Evolutionary conservation across 2,888 invertebrate genomes (phyloP), one percentile per base, ranked within the genome.

Genomic region (Tryphoninae sp.): DNA sequence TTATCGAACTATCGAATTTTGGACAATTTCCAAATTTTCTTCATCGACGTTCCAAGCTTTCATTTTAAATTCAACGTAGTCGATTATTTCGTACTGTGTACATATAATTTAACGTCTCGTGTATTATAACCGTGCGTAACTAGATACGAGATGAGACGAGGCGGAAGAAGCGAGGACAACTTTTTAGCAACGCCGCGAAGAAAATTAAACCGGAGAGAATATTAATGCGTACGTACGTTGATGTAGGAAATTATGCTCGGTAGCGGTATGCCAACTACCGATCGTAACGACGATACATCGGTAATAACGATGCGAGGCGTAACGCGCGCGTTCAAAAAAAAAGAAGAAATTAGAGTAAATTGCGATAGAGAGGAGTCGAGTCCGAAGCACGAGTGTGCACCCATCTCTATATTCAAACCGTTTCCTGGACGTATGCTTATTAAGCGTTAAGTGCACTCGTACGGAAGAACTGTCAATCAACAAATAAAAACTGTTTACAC

Each of bases 381-480:
- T 40, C 61, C 61, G 33, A 33, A 6, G 33, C 6, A 33, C 8
- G 19, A 19, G 19, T 19, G 19, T 8, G 2, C 19, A 16, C 11
- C 58, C 23, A 69, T 22, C 22, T 16, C 58, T 67, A 49, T 33
- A 23, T 58, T 58, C n/a, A 16, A 9, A 58, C 16, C 19, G n/a
- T 42, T 49, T 68, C 61, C 69, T 55, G 26, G 55, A 42, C 55
- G 53, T 64, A 69, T 62, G 55, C 42, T 77, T 69, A 77, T 76
- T 75, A 77, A 61, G 53, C 33, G 69, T 51, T 58, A 58, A n/a
- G 45, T 59, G 23, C 16, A 61, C 23, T 45, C 45, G 42, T 26
- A 42, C n/a, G 58, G 71, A 71, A 33, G 62, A 64, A 62, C 69
- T 69, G 71, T 77, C 55, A 55, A 77, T 77, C 77, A 64, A 49